Evolutionary conservation across 2,888 invertebrate genomes (phyloP).

Genomic region (Criorhina ranunculi): DNA sequence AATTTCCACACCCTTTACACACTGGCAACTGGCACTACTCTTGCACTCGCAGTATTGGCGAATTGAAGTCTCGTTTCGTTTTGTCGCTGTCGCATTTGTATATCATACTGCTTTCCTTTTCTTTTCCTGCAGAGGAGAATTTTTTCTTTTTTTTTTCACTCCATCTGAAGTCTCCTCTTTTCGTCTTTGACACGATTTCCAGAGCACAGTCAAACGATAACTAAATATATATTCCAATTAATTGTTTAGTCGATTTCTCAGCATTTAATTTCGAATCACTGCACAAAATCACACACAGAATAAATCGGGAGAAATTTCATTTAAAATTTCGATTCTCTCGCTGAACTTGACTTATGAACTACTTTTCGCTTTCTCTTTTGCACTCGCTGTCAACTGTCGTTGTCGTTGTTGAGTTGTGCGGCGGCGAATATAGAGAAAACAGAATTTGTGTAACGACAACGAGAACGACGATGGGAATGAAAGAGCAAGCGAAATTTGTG

Average conservation of each 20-base stretch:
- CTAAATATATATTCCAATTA: slow-evolving; percentile 34
- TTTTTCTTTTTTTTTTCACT: slow-evolving; percentile 61
- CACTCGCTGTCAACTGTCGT: slow-evolving; percentile 42
- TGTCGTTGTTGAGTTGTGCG: too few relatives aligned
- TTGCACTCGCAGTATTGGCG: slow-evolving; percentile 30
- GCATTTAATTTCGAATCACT: slow-evolving; percentile 71
- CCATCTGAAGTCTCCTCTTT: slow-evolving; percentile 39
- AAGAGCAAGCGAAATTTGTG: slow-evolving; percentile 58
- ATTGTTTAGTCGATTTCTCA: slow-evolving; percentile 10
- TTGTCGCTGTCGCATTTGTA: slow-evolving; percentile 44
- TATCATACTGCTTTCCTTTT: slow-evolving; percentile 33
- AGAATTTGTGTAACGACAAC: slow-evolving; percentile 18
- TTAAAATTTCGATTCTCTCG: slow-evolving; percentile 5
- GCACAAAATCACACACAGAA: slow-evolving; percentile 66
- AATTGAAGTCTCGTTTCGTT: slow-evolving; percentile 30
- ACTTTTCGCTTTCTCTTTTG: slow-evolving; percentile 65
- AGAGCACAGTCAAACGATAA: slow-evolving; percentile 20
- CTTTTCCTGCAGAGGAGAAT: slow-evolving; percentile 43
- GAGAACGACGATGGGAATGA: slow-evolving; percentile 47
- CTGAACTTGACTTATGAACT: slow-evolving; percentile 42
- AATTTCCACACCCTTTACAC: slow-evolving; percentile 68
- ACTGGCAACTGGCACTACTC: not conserved
- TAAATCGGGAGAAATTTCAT: slow-evolving; percentile 31
- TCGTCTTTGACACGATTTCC: slow-evolving; percentile 29
- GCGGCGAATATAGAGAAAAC: slow-evolving; percentile 56